A percentile compares a stretch with the other conserved stretches of the same genome.
Evolutionary conservation across 1,140 invertebrate species (phyloP).

Genomic region (Pogonomyrmex californicus): DNA sequence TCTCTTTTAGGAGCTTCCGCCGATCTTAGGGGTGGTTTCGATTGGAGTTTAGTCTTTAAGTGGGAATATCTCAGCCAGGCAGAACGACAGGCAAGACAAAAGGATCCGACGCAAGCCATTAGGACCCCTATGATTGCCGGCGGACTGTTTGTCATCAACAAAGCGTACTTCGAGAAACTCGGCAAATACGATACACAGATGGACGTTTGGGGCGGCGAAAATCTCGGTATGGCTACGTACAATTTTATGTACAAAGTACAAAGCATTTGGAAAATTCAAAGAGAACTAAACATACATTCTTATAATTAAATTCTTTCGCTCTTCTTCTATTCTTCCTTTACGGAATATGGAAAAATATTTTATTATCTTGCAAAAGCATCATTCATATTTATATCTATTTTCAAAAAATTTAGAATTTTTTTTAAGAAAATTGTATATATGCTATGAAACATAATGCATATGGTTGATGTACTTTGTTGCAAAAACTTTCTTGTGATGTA

Average conservation of each 20-base stretch:
- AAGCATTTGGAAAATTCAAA: neutral
- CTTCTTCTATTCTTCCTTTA: too few relatives aligned
- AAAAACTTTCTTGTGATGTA: conserved; percentile 46
- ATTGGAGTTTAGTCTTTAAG: conserved; percentile 98
- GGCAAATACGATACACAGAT: conserved; percentile 99
- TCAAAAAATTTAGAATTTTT: neutral
- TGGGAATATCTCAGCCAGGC: conserved; percentile 97
- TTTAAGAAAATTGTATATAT: conserved; percentile 22
- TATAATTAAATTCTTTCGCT: conserved; percentile 8
- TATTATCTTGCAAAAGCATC: neutral
- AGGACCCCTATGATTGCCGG: conserved; percentile 98
- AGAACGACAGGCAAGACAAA: conserved; percentile 92
- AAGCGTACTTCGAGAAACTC: conserved; percentile 96
- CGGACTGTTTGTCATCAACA: conserved; percentile 97
- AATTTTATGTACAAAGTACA: conserved; percentile 25
- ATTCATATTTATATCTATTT: neutral
- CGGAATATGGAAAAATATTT: conserved; percentile 1
- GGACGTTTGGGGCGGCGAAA: conserved; percentile 98
- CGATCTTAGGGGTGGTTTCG: conserved; percentile 97
- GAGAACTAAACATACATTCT: neutral
- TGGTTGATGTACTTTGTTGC: conserved; percentile 38
- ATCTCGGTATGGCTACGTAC: conserved; percentile 88
- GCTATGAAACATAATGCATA: conserved; percentile 21
- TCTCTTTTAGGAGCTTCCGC: conserved; percentile 91
- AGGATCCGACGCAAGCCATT: conserved; percentile 93